A percentile compares a stretch with the other conserved stretches of the same genome.
Conservation (phyloP, 2,888 invertebrate genomes). For the Cerastis rubricosa region DNA sequence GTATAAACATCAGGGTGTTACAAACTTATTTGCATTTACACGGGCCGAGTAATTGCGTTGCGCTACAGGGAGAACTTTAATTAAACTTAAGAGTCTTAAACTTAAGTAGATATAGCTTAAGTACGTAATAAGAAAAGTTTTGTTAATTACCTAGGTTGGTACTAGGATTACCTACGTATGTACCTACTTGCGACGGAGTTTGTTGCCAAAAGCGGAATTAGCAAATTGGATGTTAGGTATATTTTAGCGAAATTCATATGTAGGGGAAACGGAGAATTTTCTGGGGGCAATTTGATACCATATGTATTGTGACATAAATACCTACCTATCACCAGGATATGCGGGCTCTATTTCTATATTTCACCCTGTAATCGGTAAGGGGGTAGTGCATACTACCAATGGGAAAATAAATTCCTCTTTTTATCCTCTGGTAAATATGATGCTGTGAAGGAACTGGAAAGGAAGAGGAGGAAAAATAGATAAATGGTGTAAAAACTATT, state of each 20-base stretch:
- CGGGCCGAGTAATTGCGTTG: slow-evolving; percentile 89
- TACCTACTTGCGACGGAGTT: slow-evolving; percentile 44
- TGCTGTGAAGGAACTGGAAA: not conserved
- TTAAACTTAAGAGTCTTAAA: slow-evolving; percentile 88
- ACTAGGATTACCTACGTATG: slow-evolving; percentile 63
- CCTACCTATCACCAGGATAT: slow-evolving; percentile 44
- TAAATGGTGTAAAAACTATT: not conserved
- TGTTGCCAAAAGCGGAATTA: slow-evolving; percentile 69
- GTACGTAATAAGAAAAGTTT: slow-evolving; percentile 87
- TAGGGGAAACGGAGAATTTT: slow-evolving; percentile 33
- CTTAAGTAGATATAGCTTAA: slow-evolving; percentile 84
- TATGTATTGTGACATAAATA: slow-evolving; percentile 61
- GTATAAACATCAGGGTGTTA: slow-evolving; percentile 86
- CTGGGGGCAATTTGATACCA: slow-evolving; percentile 46
- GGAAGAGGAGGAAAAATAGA: not conserved
- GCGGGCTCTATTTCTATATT: slow-evolving; percentile 47
- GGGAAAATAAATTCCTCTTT: slow-evolving; percentile 45
- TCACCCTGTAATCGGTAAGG: slow-evolving; percentile 48
- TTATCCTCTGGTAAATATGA: slow-evolving; percentile 39
- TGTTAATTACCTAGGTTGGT: slow-evolving; percentile 78
- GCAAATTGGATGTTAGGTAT: slow-evolving; percentile 62
- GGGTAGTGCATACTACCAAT: slow-evolving; percentile 28
- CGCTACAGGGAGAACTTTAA: slow-evolving; percentile 89
- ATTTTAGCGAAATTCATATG: slow-evolving; percentile 44
- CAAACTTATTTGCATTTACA: slow-evolving; percentile 90